phyloP scores from a whole-genome alignment of 2,113 vertebrate genomes.

The Mustela lutreola region DNA sequence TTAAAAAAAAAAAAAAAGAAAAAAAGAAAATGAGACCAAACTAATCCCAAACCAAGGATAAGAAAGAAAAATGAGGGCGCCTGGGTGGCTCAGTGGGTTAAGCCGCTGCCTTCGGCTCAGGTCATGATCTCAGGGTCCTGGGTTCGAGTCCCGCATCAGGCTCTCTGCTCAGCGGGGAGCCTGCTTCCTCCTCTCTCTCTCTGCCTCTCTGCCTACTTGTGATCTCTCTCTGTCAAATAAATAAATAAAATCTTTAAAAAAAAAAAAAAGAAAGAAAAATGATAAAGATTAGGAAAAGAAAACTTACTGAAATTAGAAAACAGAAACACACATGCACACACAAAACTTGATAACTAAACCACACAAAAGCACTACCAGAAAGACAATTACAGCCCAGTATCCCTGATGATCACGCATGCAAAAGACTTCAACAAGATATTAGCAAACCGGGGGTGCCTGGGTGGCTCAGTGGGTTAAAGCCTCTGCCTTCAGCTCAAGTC shows the following conservation, averaged over 20 bases:
- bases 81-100: too few species aligned
- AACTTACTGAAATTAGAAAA: background rate
- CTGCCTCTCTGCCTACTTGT: too few species aligned
- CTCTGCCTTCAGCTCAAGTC: too few species aligned
- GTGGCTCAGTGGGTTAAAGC: too few species aligned
- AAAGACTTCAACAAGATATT: background rate
- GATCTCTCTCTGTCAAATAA: too few species aligned
- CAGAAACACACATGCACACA: background rate
- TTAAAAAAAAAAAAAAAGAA: background rate
- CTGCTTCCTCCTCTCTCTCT: too few species aligned
- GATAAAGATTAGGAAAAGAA: background rate
- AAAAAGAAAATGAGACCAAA: background rate
- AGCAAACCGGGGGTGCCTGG: background rate
- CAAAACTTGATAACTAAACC: background rate
- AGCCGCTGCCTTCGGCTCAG: too few species aligned
- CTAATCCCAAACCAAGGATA: background rate
- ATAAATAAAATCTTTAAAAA: too few species aligned
- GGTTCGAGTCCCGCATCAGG: too few species aligned
- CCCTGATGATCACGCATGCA: background rate
- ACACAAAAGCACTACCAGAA: background rate
- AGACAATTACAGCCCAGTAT: background rate
- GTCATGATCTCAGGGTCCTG: too few species aligned
- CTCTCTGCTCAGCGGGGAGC: too few species aligned
- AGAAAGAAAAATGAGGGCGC: background rate
- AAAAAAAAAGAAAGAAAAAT: too few species aligned